Evolutionary conservation across 2,113 vertebrate species (phyloP).

Genomic region (Chauna torquata): DNA sequence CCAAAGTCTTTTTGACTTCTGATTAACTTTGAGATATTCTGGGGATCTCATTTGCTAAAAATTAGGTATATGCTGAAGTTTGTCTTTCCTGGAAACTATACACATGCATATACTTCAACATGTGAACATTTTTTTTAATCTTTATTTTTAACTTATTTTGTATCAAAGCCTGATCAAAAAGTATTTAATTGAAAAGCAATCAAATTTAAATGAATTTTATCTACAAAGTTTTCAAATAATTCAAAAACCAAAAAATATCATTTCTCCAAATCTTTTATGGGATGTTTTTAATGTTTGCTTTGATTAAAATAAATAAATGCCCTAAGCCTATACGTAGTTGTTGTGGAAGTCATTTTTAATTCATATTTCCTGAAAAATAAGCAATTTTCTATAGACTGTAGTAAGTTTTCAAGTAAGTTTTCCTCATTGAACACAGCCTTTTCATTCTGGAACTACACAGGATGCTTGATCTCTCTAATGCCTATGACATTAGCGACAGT

Average conservation of each 20-base stretch:
- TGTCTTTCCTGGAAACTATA: not conserved
- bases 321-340: not conserved
- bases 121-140: not conserved
- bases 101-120: not conserved
- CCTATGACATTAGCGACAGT: not conserved
- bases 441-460: not conserved
- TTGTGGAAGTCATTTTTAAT: not conserved
- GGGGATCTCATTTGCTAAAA: not conserved
- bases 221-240: not conserved
- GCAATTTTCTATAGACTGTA: not conserved
- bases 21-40: not conserved
- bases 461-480: not conserved
- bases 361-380: not conserved
- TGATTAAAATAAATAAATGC: not conserved
- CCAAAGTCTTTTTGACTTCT: not conserved
- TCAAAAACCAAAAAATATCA: not conserved
- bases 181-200: not conserved
- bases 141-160: not conserved
- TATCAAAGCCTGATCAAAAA: not conserved
- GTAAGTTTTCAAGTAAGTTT: not conserved
- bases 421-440: not conserved
- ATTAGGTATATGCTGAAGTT: not conserved
- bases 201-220: not conserved
- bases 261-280: not conserved
- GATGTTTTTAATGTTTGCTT: not conserved